Evolutionary conservation across 2,888 invertebrate species (phyloP), one percentile per base, ranked within the genome.

Genomic region (Melanotus villosus): DNA sequence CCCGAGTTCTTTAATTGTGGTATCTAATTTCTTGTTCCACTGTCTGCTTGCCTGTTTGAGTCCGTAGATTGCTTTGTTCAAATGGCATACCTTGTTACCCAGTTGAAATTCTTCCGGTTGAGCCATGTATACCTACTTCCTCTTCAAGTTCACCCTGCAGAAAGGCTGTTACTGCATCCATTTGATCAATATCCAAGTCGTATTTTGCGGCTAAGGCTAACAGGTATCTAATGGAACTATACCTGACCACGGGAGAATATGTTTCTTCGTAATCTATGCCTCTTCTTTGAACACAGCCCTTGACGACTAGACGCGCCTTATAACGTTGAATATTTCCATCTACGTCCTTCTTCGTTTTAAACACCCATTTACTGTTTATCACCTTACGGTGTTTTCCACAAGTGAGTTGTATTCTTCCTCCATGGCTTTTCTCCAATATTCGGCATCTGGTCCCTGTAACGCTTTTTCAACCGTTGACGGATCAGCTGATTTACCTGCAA

Each of bases 341-440:
- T 47, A 47, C 45, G 62, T 78, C 71, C 19, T 9, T 14, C 63
- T 80, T 80, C 14, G 19, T 70, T 65, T 77, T 75, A 52, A 74
- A 78, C n/a, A 80, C 78, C 79, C 78, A 81, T 56, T 78, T 80
- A 54, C 76, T 77, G 23, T 76, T 21, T 56, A 79, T 77, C 19
- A 78, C 66, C 14, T 67, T 73, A 32, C 41, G 68, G 45, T 66
- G 65, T 81, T 80, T 56, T 78, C 74, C 19, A 75, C 65, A 43
- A 80, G 80, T 5, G 69, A 67, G 16, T 73, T 21, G 21, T 78
- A 52, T 59, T 81, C 79, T 52, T 80, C 76, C 34, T 14, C 5
- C 77, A 80, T 80, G 3, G 80, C 79, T 26, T 66, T 14, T 47
- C 52, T 72, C 76, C 78, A 75, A 34, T n/a, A n/a, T n/a, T n/a